Evolutionary conservation across 2,113 vertebrate genomes (phyloP), one percentile per base, ranked within the genome.

Genomic region (Gracilinanus agilis): DNA sequence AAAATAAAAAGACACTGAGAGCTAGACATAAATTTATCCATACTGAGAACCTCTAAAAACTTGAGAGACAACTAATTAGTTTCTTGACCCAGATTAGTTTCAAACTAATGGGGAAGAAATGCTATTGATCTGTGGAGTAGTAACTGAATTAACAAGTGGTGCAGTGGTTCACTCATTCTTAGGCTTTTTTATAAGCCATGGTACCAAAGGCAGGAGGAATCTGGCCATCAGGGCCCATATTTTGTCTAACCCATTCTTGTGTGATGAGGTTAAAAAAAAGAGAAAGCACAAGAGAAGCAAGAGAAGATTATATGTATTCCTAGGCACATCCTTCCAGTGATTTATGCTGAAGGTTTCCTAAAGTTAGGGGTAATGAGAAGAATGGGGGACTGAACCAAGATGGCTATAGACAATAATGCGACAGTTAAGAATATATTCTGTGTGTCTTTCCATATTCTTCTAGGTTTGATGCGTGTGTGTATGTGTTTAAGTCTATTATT

Each of bases 261-360:
- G 2, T 67, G 58, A 67, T 16, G 12, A 67, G 27, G 1, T 34
- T 67, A 16, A 12, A 67, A 49, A 12, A 67, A 27, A 67, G 10
- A 3, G 27, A 25, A 1, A 58, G 3, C 1, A 27, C 11, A 8
- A 58, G 10, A 58, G 10, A 25, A 24, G 9, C 9, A 3, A 0
- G 25, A 58, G 24, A 58, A 25, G 8, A 58, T 10, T 58, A 27
- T 58, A 8, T 58, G 1, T 58, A 9, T 27, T 58, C 24, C 27
- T 58, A 21, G 55, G 55, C 16, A 55, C 21, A 1, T 55, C 19
- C 23, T 55, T 55, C 16, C 55, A 55, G 4, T 55, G 25, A 58
- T 9, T 8, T 56, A 24, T 9, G 24, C 55, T 25, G 16, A 0
- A 27, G 25, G 24, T 58, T 58, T 58, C 56, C 8, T 58, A 58